Evolutionary conservation across 2,113 vertebrate species (phyloP).

Genomic region (Dinomys branickii): DNA sequence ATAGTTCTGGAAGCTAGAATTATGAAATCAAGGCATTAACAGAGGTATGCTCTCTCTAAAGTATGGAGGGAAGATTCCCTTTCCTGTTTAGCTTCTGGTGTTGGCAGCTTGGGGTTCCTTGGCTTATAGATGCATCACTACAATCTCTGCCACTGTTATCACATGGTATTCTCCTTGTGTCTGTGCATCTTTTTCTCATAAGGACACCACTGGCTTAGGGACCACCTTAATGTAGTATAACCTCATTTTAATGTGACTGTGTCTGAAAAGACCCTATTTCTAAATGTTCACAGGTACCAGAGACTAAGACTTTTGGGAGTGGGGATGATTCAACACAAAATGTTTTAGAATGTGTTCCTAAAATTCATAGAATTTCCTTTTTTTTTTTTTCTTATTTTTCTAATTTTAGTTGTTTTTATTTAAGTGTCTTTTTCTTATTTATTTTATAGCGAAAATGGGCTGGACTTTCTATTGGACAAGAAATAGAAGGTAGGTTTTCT

Average conservation of each 20-base stretch:
- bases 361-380: conserved; percentile 34
- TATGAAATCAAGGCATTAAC: not conserved
- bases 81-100: not conserved
- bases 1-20: not conserved
- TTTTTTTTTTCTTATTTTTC: conserved; percentile 1
- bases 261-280: not conserved
- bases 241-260: not conserved
- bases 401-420: conserved; percentile 42
- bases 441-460: conserved; percentile 96
- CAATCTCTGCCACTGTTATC: not conserved
- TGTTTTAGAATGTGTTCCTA: conserved; percentile 1
- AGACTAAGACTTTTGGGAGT: not conserved
- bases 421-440: conserved; percentile 46
- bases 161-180: not conserved
- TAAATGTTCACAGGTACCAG: not conserved
- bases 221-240: not conserved
- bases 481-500: conserved; percentile 92
- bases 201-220: not conserved
- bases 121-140: not conserved
- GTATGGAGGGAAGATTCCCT: not conserved
- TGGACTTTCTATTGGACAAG: conserved; percentile 95
- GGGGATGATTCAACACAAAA: not conserved
- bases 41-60: not conserved
- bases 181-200: not conserved
- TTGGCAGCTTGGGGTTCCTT: not conserved